These are phyloP conservation scores for Allobates femoralis DNA, from an alignment of 2,797 vertebrate genomes.

Conservation along the genomic window DNA sequence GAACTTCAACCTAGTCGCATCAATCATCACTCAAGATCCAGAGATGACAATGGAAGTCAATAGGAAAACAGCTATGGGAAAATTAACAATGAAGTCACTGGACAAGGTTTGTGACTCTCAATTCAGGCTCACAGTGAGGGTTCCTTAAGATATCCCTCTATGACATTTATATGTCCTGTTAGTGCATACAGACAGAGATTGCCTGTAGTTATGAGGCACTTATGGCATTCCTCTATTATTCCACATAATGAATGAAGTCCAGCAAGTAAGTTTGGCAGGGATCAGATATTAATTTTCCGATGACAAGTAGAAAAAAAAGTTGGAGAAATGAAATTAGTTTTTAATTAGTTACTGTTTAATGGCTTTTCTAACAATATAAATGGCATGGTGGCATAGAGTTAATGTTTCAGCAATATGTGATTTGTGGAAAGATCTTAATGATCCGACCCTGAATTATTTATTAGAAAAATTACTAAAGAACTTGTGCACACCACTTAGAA, in stretches of 20 bases:
- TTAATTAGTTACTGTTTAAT: conserved; percentile 19
- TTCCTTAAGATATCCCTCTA: no score
- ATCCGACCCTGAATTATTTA: conserved; percentile 9
- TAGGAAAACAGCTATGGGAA: no score
- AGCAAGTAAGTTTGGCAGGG: background rate
- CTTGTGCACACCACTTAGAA: background rate
- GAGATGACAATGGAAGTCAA: no score
- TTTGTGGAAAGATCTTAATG: background rate
- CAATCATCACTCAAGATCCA: no score
- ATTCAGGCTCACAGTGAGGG: no score
- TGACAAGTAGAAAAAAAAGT: background rate
- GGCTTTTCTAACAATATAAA: background rate
- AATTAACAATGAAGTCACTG: no score
- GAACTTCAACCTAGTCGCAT: no score
- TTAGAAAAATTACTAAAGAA: background rate
- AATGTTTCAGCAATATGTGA: conserved; percentile 2
- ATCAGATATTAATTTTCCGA: background rate
- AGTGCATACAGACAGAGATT: background rate
- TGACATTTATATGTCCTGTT: background rate
- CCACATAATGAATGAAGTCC: background rate
- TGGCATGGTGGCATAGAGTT: background rate
- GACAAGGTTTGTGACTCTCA: no score
- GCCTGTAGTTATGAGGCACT: background rate
- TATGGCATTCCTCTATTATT: background rate
- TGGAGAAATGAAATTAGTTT: conserved; percentile 7